Conservation (phyloP, 2,888 invertebrate species). For the Diloba caeruleocephala region DNA sequence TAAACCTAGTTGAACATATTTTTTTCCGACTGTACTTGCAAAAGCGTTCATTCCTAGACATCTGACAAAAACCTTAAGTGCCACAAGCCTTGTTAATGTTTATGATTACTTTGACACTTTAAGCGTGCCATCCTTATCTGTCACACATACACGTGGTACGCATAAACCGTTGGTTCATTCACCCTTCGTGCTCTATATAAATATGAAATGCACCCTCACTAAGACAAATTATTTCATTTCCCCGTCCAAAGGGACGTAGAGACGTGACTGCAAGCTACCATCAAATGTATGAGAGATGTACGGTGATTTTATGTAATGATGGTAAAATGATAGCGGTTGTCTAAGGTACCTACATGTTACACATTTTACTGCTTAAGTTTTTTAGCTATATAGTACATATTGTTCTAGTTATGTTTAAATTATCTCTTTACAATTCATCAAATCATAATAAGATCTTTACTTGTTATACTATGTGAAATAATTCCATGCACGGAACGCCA, state of each 20-base stretch:
- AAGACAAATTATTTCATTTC: conserved; percentile 89
- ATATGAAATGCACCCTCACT: conserved; percentile 87
- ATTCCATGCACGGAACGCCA: too few relatives aligned
- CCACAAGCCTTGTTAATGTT: conserved; percentile 20
- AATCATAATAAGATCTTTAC: too few relatives aligned
- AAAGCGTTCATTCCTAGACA: conserved; percentile 4
- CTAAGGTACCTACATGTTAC: conserved; percentile 49
- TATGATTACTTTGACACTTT: conserved; percentile 35
- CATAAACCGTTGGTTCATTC: conserved; percentile 72
- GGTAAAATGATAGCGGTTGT: conserved; percentile 66
- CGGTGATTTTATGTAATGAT: conserved; percentile 74
- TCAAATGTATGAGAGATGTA: conserved; percentile 74
- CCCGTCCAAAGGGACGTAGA: conserved; percentile 78
- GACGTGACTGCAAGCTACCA: conserved; percentile 82
- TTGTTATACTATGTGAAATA: too few relatives aligned
- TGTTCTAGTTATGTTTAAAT: too few relatives aligned
- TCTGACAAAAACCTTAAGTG: conserved; percentile 8
- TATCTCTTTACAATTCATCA: too few relatives aligned
- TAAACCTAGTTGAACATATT: too few relatives aligned
- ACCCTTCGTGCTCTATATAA: conserved; percentile 72
- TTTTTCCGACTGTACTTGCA: too few relatives aligned
- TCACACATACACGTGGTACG: conserved; percentile 59
- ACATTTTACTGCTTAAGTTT: conserved; percentile 44
- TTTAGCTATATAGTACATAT: conserved; percentile 37
- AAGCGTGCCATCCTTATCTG: conserved; percentile 44